Evolutionary conservation across 2,888 invertebrate genomes (phyloP).

Genomic region (Phengaris arion): DNA sequence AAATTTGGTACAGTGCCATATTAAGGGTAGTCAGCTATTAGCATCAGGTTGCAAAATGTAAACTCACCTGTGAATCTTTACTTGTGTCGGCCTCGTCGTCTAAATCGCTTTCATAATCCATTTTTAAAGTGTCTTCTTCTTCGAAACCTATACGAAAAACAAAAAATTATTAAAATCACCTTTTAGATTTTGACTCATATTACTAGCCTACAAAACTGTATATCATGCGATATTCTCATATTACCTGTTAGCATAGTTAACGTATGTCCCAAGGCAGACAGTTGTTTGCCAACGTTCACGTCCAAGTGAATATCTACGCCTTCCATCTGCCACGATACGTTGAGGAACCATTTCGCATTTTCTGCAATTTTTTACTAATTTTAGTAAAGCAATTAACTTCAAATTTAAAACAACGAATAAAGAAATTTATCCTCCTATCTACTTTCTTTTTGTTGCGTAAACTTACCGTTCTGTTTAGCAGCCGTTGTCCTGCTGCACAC

Average conservation of each 20-base stretch:
- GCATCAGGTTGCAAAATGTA: neutral
- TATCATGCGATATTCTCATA: neutral
- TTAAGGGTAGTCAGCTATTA: neutral
- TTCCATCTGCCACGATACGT: slow-evolving; percentile 99
- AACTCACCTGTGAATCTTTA: slow-evolving; percentile 74
- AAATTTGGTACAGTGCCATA: too few relatives aligned
- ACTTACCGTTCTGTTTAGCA: slow-evolving; percentile 86
- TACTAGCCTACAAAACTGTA: neutral
- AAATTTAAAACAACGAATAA: neutral
- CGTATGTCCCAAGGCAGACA: slow-evolving; percentile 96
- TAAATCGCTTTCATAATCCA: slow-evolving; percentile 88
- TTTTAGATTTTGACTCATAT: neutral
- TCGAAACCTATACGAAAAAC: slow-evolving; percentile 79
- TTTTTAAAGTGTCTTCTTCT: slow-evolving; percentile 86
- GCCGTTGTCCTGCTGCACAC: slow-evolving; percentile 96
- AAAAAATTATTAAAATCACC: neutral
- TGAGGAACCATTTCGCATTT: slow-evolving; percentile 98
- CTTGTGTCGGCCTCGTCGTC: slow-evolving; percentile 84
- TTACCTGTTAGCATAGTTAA: slow-evolving; percentile 94
- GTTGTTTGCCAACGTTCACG: slow-evolving; percentile 96
- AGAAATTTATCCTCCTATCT: neutral
- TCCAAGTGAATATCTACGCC: slow-evolving; percentile 98
- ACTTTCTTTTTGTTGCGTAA: neutral
- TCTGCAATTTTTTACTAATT: slow-evolving; percentile 70
- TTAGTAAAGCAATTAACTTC: neutral